Evolutionary conservation across 1,140 invertebrate genomes (phyloP).

Genomic region (Eupristina koningsbergeri): DNA sequence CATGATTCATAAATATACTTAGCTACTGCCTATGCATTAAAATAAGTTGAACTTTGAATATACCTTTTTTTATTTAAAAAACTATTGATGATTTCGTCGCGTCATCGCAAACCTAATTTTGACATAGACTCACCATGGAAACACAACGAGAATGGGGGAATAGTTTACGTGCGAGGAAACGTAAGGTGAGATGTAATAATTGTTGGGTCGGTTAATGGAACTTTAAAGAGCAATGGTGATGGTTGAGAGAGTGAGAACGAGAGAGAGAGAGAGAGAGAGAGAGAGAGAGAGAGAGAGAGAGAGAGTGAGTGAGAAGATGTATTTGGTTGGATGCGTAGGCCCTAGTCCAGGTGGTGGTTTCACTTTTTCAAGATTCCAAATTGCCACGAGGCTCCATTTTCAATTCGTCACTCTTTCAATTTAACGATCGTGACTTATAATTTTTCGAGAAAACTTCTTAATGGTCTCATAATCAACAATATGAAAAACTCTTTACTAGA

Average conservation of each 20-base stretch:
- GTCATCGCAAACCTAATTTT: slow-evolving; percentile 51
- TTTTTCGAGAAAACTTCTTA: slow-evolving; percentile 9
- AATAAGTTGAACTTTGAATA: not conserved
- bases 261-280: not conserved
- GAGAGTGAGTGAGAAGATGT: not conserved
- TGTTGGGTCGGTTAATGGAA: slow-evolving; percentile 60
- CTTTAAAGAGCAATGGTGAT: slow-evolving; percentile 37
- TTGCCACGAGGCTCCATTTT: slow-evolving; percentile 45
- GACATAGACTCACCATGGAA: slow-evolving; percentile 3
- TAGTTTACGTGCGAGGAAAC: slow-evolving; percentile 26
- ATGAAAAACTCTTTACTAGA: not conserved
- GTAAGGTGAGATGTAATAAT: slow-evolving; percentile 54
- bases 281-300: not conserved
- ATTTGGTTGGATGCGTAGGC: slow-evolving; percentile 34
- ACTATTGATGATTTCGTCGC: slow-evolving; percentile 33
- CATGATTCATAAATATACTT: not conserved
- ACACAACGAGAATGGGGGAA: not conserved
- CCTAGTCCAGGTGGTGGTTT: slow-evolving; percentile 61
- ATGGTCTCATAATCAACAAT: not conserved
- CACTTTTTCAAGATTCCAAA: slow-evolving; percentile 61
- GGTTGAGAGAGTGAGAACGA: not conserved
- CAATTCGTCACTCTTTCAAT: slow-evolving; percentile 38
- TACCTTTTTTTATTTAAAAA: not conserved
- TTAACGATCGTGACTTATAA: not conserved
- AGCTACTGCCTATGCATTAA: not conserved